Base-by-base conservation (phyloP, 1,140 invertebrate species). In the Apolygus lucorum region DNA sequence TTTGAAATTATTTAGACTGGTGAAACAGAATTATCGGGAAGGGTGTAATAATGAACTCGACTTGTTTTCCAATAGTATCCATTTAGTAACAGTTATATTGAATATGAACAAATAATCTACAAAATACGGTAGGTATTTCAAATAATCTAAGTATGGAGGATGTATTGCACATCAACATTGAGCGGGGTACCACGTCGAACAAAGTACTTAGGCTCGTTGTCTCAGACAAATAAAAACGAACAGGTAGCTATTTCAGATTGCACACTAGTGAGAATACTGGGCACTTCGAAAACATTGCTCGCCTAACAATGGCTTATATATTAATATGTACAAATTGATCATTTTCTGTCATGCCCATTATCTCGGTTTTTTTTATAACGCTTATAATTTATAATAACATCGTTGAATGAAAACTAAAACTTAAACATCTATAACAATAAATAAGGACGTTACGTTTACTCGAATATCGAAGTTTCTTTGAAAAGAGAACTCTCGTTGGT, bases 51-150 rank as follows among this genome's bases (percentile, higher is more conserved):
- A n/a, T n/a, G n/a, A n/a, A n/a, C n/a, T n/a, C n/a, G n/a, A n/a
- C n/a, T n/a, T n/a, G n/a, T n/a, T 42, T 17, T 59, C 22, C 22
- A 8, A 24, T 59, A 13, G 11, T 59, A 59, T 68, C 68, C 52
- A 70, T 70, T 28, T 34, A 73, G 64, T 73, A 73, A 73, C 72
- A 73, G 70, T 73, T 71, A 73, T 73, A 73, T 73, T 70, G 62
- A 70, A 73, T 73, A 73, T 71, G 70, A 73, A 73, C 72, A 70
- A 71, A 71, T 71, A 73, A 73, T 64, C 72, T 73, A 73, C 70
- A 71, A 71, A 70, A 69, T 63, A 70, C 69, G 26, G 22, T 68
- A 34, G 4, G 4, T 28, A 24, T 64, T 64, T 67, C 52, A 65
- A 70, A 66, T 66, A 70, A 70, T 34, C 63, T 67, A 52, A 59